Evolutionary conservation across 1,140 invertebrate species (phyloP), one percentile per base, ranked within the genome.

Genomic region (Heliothis subflexa): DNA sequence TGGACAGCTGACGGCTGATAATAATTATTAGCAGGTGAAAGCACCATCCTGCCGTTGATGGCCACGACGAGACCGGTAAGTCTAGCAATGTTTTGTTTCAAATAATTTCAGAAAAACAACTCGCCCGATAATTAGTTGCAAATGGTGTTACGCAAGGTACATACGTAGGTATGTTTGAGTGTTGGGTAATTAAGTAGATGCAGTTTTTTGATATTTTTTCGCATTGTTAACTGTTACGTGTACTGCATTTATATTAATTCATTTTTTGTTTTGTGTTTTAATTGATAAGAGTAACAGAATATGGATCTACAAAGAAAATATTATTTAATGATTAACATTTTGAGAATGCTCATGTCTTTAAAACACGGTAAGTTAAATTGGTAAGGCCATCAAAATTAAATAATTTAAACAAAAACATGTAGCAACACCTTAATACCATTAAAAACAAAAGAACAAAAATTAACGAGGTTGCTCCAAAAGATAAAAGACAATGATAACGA

Each of bases 21-120:
- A 75, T 75, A 74, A 75, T 75, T 68, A 72, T 33, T 45, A 50
- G 59, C 78, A 79, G 78, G 78, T 74, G 78, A 79, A 79, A 79
- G 78, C 72, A 59, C 14, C 55, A 62, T 75, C 47, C 72, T 49
- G 21, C 40, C 33, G 14, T 12, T 9, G 40, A 59, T 47, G 33
- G n/a, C 25, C 0, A 33, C 25, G 45, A 33, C 28, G n/a, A 73
- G 33, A 73, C 71, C 33, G 71, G 71, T 73, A 59, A 45, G 25
- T 73, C 54, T 61, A 64, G 73, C 64, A 61, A 64, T 64, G 73
- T 75, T 75, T 75, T 64, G 54, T 74, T 74, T 28, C 18, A 62
- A 74, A 74, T 47, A 61, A 49, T 72, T 40, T 74, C 71, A 61
- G 54, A 74, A 59, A 73, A 73, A 73, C n/a, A 47, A 59, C 40